Evolutionary conservation across 2,797 vertebrate genomes (phyloP).

Genomic region (Pseudochirops cupreus): DNA sequence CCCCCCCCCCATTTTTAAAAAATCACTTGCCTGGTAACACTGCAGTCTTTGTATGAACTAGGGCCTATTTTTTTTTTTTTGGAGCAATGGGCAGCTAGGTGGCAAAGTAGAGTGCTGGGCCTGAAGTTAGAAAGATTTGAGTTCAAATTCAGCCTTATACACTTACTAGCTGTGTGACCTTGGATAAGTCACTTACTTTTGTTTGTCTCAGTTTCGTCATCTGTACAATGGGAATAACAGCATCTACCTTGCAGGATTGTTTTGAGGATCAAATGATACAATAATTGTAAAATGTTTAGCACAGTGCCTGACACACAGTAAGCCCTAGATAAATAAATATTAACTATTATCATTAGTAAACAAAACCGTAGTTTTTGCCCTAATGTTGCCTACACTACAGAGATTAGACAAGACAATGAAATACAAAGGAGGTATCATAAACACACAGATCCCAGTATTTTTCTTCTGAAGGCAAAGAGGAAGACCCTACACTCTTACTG

Average conservation of each 20-base stretch:
- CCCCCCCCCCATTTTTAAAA: too few species aligned
- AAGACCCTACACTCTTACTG: not conserved
- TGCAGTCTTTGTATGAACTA: not conserved
- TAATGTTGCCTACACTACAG: not conserved
- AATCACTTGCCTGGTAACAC: not conserved
- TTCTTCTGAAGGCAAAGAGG: not conserved
- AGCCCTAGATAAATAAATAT: not conserved
- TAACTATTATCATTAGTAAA: not conserved
- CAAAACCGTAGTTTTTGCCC: not conserved
- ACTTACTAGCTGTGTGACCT: not conserved
- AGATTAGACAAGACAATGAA: not conserved
- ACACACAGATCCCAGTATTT: not conserved
- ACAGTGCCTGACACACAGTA: not conserved
- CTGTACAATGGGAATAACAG: not conserved
- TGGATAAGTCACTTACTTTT: not conserved
- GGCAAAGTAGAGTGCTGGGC: not conserved
- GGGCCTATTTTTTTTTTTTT: not conserved
- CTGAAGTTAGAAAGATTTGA: not conserved
- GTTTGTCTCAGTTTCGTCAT: not conserved
- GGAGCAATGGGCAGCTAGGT: not conserved
- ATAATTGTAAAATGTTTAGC: not conserved
- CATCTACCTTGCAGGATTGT: not conserved
- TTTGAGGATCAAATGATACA: not conserved
- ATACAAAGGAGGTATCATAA: not conserved
- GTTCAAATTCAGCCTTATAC: not conserved